These are phyloP conservation scores for Clarias macrocephalus DNA, from an alignment of 2,113 vertebrate species.

Conservation along the genomic window DNA sequence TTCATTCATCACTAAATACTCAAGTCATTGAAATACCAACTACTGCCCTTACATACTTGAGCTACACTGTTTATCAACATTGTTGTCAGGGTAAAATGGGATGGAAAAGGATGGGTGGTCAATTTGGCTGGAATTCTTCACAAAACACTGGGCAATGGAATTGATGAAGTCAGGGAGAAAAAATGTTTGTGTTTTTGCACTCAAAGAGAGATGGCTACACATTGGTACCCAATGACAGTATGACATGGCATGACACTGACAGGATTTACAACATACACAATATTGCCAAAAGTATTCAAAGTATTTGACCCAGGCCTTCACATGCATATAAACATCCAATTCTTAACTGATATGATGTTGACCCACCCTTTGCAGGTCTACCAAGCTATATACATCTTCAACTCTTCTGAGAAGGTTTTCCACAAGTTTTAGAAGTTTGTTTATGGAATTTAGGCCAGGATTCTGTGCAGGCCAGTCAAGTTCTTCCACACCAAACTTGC, in stretches of 20 bases:
- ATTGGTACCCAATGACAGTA: neutral
- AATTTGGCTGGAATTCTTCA: neutral
- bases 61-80: neutral
- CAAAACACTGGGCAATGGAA: neutral
- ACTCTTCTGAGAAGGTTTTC: too few species aligned
- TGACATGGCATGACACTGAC: neutral
- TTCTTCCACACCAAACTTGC: too few species aligned
- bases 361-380: too few species aligned
- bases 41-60: neutral
- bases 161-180: neutral
- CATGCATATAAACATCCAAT: too few species aligned
- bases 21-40: neutral
- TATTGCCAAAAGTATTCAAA: too few species aligned
- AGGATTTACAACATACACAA: neutral
- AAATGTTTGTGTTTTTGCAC: neutral
- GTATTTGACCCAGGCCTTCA: too few species aligned
- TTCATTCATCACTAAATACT: constrained; percentile 2
- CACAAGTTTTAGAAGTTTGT: too few species aligned
- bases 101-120: neutral
- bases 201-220: neutral
- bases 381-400: too few species aligned
- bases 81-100: neutral
- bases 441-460: too few species aligned
- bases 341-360: too few species aligned
- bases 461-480: too few species aligned